phyloP scores from a whole-genome alignment of 1,140 invertebrate genomes.

The Drosophila teissieri region DNA sequence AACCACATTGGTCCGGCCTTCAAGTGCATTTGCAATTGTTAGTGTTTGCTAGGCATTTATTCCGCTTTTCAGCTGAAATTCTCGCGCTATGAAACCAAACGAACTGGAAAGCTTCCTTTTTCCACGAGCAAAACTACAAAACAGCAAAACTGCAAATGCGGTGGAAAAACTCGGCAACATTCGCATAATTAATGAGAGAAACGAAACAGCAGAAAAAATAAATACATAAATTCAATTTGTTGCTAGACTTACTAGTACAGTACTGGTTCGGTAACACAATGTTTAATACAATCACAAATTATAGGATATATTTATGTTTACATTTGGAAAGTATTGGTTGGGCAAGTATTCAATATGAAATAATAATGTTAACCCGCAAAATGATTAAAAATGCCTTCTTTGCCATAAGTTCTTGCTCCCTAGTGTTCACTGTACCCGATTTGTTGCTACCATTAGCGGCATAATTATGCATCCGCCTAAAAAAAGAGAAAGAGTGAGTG shows the following conservation, averaged over 20 bases:
- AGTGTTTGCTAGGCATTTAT: constrained; percentile 19
- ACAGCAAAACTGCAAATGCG: constrained; percentile 13
- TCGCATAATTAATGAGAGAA: constrained; percentile 77
- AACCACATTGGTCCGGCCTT: constrained; percentile 50
- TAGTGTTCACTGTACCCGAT: constrained; percentile 15
- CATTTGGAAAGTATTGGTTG: too few relatives aligned
- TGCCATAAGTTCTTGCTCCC: not conserved
- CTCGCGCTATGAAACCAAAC: constrained; percentile 70
- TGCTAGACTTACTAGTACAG: constrained; percentile 2
- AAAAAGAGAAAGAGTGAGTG: constrained; percentile 18
- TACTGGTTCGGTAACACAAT: not conserved
- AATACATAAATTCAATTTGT: constrained; percentile 13
- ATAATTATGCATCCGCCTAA: constrained; percentile 4
- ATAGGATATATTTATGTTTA: not conserved
- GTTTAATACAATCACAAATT: not conserved
- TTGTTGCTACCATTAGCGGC: constrained; percentile 14
- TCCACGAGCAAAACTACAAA: constrained; percentile 22
- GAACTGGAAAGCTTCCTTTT: constrained; percentile 80
- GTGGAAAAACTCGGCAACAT: constrained; percentile 51
- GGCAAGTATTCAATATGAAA: too few relatives aligned
- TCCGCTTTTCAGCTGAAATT: constrained; percentile 47
- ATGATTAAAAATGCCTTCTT: too few relatives aligned
- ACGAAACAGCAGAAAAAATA: constrained; percentile 41
- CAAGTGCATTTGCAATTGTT: constrained; percentile 34
- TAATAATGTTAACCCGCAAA: too few relatives aligned